Conservation (phyloP, 2,113 vertebrate genomes). For the Lepisosteus osseus region DNA sequence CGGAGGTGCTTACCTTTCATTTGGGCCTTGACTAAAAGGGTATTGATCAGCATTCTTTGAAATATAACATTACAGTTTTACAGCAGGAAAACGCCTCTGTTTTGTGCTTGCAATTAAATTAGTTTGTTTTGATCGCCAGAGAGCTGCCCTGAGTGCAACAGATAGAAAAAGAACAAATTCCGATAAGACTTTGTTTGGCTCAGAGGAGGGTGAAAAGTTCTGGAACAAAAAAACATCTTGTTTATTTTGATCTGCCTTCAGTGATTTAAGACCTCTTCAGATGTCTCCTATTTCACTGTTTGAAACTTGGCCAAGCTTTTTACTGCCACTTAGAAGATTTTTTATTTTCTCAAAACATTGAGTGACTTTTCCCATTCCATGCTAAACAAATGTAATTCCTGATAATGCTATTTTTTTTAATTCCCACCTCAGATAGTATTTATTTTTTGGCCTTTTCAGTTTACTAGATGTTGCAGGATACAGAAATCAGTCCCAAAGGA, state of each 20-base stretch:
- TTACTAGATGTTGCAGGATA: no score
- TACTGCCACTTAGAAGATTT: no score
- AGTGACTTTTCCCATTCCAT: neutral
- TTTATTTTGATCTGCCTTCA: neutral
- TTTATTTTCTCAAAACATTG: neutral
- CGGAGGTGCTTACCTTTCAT: conserved; percentile 27
- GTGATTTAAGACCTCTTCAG: neutral
- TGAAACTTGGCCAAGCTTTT: neutral
- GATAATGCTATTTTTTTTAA: no score
- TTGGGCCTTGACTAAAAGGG: conserved; percentile 25
- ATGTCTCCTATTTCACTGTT: neutral
- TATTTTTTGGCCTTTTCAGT: no score
- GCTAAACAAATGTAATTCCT: no score
- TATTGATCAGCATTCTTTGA: conserved; percentile 40
- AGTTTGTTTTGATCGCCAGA: neutral
- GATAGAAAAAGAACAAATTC: neutral
- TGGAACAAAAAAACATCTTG: neutral
- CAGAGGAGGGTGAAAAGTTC: neutral
- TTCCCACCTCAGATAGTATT: no score
- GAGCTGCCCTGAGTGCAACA: conserved; percentile 3
- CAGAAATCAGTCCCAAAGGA: no score
- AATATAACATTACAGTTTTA: conserved; percentile 32
- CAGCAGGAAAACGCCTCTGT: conserved; percentile 10
- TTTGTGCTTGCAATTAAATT: conserved; percentile 19
- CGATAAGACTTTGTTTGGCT: conserved; percentile 8